phyloP scores from a whole-genome alignment of 2,113 vertebrate species.

The Andinoacara biseriatus region DNA sequence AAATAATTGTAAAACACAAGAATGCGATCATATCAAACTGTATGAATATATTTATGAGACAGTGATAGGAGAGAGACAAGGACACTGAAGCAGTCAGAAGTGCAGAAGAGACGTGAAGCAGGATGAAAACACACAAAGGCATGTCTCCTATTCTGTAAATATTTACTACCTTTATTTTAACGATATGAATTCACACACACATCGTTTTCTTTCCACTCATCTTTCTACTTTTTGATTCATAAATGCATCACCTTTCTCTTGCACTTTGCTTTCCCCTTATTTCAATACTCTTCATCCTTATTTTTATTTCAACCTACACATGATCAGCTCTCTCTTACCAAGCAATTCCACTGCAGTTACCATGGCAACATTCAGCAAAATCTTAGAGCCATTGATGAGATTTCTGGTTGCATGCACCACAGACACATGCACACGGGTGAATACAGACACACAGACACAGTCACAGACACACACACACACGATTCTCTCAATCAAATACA shows the following conservation, averaged over 20 bases:
- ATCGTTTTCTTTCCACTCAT: background rate
- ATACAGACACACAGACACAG: conserved; percentile 14
- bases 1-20: conserved; percentile 29
- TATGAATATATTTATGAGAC: conserved; percentile 4
- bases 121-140: background rate
- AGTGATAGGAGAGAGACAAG: background rate
- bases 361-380: conserved; percentile 72
- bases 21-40: conserved; percentile 4
- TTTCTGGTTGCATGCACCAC: conserved; percentile 49
- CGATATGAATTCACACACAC: background rate
- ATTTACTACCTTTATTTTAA: fast-evolving
- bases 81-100: too few species aligned
- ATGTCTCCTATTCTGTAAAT: background rate
- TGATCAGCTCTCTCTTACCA: conserved; percentile 39
- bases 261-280: background rate
- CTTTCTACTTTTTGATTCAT: conserved; percentile 23
- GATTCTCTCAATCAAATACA: conserved; percentile 14
- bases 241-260: conserved; percentile 7
- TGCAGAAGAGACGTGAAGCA: background rate
- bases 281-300: conserved; percentile 26
- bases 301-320: conserved; percentile 54
- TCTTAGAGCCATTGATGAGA: conserved; percentile 69
- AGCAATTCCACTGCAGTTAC: conserved; percentile 68
- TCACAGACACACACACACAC: conserved; percentile 10
- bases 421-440: conserved; percentile 13